phyloP scores from a whole-genome alignment of 2,888 invertebrate species.

The Hedychridium roseum region DNA sequence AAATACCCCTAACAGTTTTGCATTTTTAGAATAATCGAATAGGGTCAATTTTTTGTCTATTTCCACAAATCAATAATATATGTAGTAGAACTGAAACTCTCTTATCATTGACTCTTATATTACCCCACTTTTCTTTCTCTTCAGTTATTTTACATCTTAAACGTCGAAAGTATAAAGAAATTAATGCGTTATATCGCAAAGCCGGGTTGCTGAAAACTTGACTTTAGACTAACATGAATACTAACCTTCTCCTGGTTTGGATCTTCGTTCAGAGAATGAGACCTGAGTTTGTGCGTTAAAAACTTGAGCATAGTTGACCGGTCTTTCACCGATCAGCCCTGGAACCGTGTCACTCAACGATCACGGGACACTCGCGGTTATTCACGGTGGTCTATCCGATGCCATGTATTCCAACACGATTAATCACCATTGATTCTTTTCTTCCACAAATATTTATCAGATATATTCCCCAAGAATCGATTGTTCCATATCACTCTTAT shows the following conservation, averaged over 20 bases:
- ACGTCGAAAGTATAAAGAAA: not conserved
- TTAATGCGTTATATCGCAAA: not conserved
- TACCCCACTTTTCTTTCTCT: not conserved
- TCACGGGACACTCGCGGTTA: conserved; percentile 1
- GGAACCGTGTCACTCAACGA: conserved; percentile 9
- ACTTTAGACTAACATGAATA: conserved; percentile 33
- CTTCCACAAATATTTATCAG: too few relatives aligned
- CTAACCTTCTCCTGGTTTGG: conserved; percentile 79
- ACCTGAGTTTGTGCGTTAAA: conserved; percentile 84
- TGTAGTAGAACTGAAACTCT: not conserved
- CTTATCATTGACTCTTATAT: not conserved
- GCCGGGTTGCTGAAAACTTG: not conserved
- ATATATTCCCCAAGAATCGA: too few relatives aligned
- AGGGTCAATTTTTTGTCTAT: too few relatives aligned
- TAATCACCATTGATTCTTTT: too few relatives aligned
- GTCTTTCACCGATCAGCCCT: conserved; percentile 30
- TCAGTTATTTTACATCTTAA: not conserved
- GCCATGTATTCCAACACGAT: conserved; percentile 15
- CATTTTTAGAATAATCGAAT: too few relatives aligned
- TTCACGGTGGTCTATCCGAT: conserved; percentile 13
- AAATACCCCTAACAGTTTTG: too few relatives aligned
- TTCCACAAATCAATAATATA: too few relatives aligned
- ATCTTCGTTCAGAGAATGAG: conserved; percentile 87
- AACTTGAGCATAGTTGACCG: conserved; percentile 83
- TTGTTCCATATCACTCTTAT: too few relatives aligned